Percentiles rank a stretch among this genome's conserved stretches.
These are phyloP conservation scores for Teleogryllus oceanicus DNA, from an alignment of 2,888 invertebrate genomes.

Conservation along the genomic window DNA sequence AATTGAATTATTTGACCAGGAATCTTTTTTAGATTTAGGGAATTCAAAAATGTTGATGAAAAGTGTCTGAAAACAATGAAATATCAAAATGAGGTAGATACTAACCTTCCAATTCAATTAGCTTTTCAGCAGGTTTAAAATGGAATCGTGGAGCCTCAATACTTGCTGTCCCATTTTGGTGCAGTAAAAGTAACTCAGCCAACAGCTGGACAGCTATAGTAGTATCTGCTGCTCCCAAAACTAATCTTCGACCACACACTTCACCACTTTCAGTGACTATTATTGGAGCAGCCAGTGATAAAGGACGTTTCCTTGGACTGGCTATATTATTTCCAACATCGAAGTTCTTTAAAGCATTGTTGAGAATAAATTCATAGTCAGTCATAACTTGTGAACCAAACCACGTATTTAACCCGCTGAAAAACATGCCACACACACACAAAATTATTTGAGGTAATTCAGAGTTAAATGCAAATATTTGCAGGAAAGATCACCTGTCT, in stretches of 20 bases:
- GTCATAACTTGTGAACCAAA: slow-evolving; percentile 54
- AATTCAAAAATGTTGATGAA: too few species aligned
- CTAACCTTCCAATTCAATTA: slow-evolving; percentile 21
- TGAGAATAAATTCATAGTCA: slow-evolving; percentile 54
- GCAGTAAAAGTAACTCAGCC: slow-evolving; percentile 49
- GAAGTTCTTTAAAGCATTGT: slow-evolving; percentile 44
- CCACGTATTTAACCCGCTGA: slow-evolving; percentile 55
- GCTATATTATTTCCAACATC: slow-evolving; percentile 32
- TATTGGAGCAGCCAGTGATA: slow-evolving; percentile 42
- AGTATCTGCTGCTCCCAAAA: slow-evolving; percentile 54
- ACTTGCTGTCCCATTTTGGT: slow-evolving; percentile 49
- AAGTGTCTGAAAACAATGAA: too few species aligned
- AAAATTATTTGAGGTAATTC: slow-evolving; percentile 19
- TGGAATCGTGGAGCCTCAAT: slow-evolving; percentile 53
- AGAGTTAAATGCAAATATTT: slow-evolving; percentile 25
- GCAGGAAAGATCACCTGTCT: background rate
- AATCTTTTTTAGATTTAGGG: too few species aligned
- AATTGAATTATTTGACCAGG: too few species aligned
- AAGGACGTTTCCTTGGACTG: slow-evolving; percentile 38
- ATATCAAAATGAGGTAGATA: background rate
- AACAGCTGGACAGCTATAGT: slow-evolving; percentile 52
- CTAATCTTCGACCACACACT: slow-evolving; percentile 53
- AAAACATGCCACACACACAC: slow-evolving; percentile 32
- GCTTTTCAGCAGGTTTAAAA: slow-evolving; percentile 25
- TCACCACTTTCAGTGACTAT: slow-evolving; percentile 40